Evolutionary conservation across 2,888 invertebrate species (phyloP), one percentile per base, ranked within the genome.

Genomic region (Drosophila subquinaria): DNA sequence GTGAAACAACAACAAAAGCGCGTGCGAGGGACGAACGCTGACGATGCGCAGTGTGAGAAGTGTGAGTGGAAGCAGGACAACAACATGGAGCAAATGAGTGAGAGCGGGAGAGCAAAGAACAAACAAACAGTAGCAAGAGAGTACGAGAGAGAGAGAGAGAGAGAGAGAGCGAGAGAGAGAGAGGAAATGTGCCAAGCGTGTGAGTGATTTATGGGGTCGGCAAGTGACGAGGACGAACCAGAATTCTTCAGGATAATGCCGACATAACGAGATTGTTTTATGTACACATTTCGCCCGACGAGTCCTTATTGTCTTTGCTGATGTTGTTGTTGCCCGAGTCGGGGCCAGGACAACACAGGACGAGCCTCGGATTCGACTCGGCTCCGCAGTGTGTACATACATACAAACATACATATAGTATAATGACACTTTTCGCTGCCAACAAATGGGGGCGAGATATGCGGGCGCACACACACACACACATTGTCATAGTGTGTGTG

Each of bases 141-240:
- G 45, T 35, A 17, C 38, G 35, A 60, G 4, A 15, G 55, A 30
- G 15, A 57, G 67, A 40, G 60, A 5, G 20, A 23, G 55, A 30
- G n/a, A 50, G 67, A 43, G 47, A 17, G 35, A 20, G 72, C 2
- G 57, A 9, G 56, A n/a, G 61, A 50, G 64, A 50, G 67, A 81
- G 73, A 66, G 77, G 88, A 83, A 82, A 61, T 77, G 82, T 85
- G 90, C 80, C 89, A 86, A 79, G 88, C 85, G 89, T 82, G 90
- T 92, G 91, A 91, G 91, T 91, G 91, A 91, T 91, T 91, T 92
- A 91, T 91, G 88, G 88, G 92, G 88, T 80, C 84, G 79, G 79
- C 90, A 86, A 91, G 83, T 91, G 91, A 92, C 91, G 91, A 91
- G 91, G 89, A 92, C 90, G 91, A 91, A 91, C 89, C 83, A 87